phyloP scores from a whole-genome alignment of 2,797 vertebrate genomes.

The Pteropus rufus region DNA sequence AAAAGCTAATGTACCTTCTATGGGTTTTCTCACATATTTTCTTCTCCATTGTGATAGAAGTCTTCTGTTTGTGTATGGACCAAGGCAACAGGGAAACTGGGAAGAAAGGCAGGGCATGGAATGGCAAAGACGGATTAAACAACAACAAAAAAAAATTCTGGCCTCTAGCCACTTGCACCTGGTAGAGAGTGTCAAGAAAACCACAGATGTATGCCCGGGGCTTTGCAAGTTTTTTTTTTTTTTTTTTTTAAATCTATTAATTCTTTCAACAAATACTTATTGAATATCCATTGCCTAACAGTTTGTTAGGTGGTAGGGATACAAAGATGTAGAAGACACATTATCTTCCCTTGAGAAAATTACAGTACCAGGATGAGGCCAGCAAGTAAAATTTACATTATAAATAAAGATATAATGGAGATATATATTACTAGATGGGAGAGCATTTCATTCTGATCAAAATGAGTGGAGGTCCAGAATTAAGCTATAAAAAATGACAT shows the following conservation, averaged over 20 bases:
- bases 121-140: conserved; percentile 56
- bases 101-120: conserved; percentile 28
- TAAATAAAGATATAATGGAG: background rate
- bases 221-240: conserved; percentile 10
- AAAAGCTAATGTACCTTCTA: conserved; percentile 2
- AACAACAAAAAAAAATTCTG: conserved; percentile 32
- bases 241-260: background rate
- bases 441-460: background rate
- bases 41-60: conserved; percentile 3
- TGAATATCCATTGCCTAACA: conserved; percentile 59
- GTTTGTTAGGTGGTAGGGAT: conserved; percentile 35
- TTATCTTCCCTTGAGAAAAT: conserved; percentile 23
- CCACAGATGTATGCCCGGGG: conserved; percentile 48
- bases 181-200: conserved; percentile 45
- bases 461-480: background rate
- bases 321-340: background rate
- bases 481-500: background rate
- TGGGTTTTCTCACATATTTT: background rate
- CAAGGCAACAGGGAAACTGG: conserved; percentile 51
- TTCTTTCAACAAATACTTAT: conserved; percentile 72
- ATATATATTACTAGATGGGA: background rate
- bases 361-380: background rate
- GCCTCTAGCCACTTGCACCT: conserved; percentile 60
- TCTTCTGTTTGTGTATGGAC: conserved; percentile 60
- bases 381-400: background rate